phyloP scores from a whole-genome alignment of 1,140 invertebrate species.

The Sminthurinus signatus region DNA sequence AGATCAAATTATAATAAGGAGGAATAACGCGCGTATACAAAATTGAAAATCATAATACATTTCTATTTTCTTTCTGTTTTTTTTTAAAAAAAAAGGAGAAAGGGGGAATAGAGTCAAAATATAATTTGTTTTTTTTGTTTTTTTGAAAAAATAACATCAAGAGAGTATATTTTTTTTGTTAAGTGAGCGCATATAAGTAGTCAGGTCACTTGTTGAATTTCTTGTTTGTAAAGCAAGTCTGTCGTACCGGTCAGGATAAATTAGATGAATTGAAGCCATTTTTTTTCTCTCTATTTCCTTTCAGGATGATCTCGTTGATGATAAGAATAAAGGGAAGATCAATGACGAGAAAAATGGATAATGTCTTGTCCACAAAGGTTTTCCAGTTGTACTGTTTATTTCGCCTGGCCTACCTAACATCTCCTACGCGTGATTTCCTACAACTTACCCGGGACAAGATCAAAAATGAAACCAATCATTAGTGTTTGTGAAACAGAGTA shows the following conservation, averaged over 20 bases:
- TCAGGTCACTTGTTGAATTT: slow-evolving; percentile 4
- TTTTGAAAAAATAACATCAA: background rate
- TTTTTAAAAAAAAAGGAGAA: slow-evolving; percentile 4
- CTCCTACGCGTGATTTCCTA: slow-evolving; percentile 31
- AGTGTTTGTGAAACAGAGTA: slow-evolving; percentile 31
- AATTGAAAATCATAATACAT: too few species aligned
- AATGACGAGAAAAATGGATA: too few species aligned
- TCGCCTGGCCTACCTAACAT: slow-evolving; percentile 20
- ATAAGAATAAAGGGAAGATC: too few species aligned
- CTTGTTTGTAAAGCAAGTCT: background rate
- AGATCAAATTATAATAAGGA: too few species aligned
- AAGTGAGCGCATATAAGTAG: background rate
- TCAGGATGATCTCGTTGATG: too few species aligned
- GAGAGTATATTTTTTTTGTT: background rate
- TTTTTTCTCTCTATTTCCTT: too few species aligned
- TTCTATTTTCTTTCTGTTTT: too few species aligned
- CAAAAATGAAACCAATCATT: slow-evolving; percentile 42
- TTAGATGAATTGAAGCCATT: too few species aligned
- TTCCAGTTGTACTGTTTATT: slow-evolving; percentile 2
- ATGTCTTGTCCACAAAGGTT: background rate
- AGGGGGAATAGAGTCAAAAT: slow-evolving; percentile 2
- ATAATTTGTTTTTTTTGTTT: background rate
- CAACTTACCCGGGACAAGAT: slow-evolving; percentile 42
- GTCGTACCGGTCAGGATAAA: slow-evolving; percentile 10
- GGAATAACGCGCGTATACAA: too few species aligned